These are phyloP conservation scores for Thaumetopoea pityocampa DNA, from an alignment of 1,140 invertebrate genomes.

Conservation along the genomic window DNA sequence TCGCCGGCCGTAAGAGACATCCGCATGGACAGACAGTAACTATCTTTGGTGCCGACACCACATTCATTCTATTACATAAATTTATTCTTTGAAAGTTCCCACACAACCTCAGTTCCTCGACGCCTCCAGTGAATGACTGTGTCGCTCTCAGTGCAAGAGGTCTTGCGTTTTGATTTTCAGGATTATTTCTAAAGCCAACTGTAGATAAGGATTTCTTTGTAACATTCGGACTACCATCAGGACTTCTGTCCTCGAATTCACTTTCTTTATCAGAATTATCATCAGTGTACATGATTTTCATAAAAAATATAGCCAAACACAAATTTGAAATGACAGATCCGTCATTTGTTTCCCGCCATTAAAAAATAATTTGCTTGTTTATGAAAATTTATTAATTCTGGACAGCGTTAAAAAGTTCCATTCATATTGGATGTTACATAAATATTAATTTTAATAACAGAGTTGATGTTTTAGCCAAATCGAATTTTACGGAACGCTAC, in stretches of 20 bases:
- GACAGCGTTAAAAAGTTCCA: too few species aligned
- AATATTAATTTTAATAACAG: too few species aligned
- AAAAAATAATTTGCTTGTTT: neutral
- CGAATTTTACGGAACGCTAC: too few species aligned
- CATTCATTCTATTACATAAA: constrained; percentile 41
- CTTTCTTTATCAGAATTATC: constrained; percentile 61
- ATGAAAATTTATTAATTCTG: too few species aligned
- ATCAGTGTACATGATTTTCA: constrained; percentile 51
- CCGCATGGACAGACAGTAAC: constrained; percentile 59
- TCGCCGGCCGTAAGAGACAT: constrained; percentile 44
- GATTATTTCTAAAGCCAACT: constrained; percentile 52
- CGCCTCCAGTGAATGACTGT: constrained; percentile 67
- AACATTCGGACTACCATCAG: constrained; percentile 45
- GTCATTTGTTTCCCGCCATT: constrained; percentile 30
- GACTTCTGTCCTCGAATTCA: constrained; percentile 50
- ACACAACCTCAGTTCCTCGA: constrained; percentile 59
- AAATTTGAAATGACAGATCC: constrained; percentile 25
- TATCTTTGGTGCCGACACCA: constrained; percentile 32
- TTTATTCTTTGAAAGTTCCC: constrained; percentile 57
- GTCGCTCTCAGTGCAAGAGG: constrained; percentile 60
- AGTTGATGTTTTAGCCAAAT: too few species aligned
- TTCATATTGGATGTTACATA: too few species aligned
- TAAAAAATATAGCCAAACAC: constrained; percentile 20
- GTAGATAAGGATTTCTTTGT: constrained; percentile 64
- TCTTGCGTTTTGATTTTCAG: constrained; percentile 46